phyloP scores from a whole-genome alignment of 2,888 invertebrate genomes.

The Sphaerolaimus hirsutus region DNA sequence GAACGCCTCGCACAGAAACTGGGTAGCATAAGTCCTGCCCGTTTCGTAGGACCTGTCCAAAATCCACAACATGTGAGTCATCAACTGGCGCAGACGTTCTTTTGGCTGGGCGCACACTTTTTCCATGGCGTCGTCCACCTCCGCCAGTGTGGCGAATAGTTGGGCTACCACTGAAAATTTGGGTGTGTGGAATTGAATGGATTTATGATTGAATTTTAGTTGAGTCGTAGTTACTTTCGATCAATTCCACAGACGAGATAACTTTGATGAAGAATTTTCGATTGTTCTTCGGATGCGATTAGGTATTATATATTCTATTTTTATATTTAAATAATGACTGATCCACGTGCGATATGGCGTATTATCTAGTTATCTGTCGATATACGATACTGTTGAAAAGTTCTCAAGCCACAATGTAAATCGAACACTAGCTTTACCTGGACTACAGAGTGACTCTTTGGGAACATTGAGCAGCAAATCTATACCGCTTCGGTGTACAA shows the following conservation, averaged over 20 bases:
- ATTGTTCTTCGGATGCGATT: too few species aligned
- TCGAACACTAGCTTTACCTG: not conserved
- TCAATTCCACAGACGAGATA: too few species aligned
- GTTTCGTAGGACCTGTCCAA: slow-evolving; percentile 88
- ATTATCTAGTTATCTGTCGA: not conserved
- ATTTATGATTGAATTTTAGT: too few species aligned
- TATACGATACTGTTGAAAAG: not conserved
- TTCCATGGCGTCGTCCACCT: slow-evolving; percentile 93
- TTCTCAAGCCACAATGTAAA: not conserved
- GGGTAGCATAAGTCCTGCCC: slow-evolving; percentile 84
- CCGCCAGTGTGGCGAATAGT: slow-evolving; percentile 81
- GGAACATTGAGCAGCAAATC: slow-evolving; percentile 59
- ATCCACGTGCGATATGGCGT: too few species aligned
- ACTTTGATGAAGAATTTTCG: too few species aligned
- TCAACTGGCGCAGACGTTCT: slow-evolving; percentile 14
- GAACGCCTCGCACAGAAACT: slow-evolving; percentile 87
- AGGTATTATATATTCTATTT: too few species aligned
- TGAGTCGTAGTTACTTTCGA: too few species aligned
- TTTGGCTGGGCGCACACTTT: slow-evolving; percentile 51
- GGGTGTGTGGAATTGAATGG: too few species aligned
- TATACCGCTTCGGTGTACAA: slow-evolving; percentile 63
- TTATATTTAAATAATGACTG: too few species aligned
- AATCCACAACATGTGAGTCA: slow-evolving; percentile 70
- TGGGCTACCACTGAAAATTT: slow-evolving; percentile 40
- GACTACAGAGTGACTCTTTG: not conserved